Evolutionary conservation across 1,140 invertebrate species (phyloP).

Genomic region (Steinernema feltiae): DNA sequence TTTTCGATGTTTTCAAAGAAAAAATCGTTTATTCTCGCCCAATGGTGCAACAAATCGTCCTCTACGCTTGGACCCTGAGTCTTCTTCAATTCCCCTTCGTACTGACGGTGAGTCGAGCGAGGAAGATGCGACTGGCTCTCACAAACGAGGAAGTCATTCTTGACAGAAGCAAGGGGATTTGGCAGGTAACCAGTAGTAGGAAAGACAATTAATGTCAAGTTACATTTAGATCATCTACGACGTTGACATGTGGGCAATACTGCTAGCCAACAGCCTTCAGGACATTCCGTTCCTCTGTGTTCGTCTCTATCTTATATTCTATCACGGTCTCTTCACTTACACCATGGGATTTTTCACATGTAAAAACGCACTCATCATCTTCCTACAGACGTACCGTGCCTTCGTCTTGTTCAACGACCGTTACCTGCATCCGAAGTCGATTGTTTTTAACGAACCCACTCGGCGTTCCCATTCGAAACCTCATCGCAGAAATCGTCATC

Average conservation of each 20-base stretch:
- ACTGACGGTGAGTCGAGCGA: constrained; percentile 46
- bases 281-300: constrained; percentile 56
- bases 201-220: not conserved
- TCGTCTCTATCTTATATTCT: constrained; percentile 47
- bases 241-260: constrained; percentile 55
- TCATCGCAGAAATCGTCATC: not conserved
- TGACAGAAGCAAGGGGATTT: constrained; percentile 31
- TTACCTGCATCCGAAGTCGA: constrained; percentile 44
- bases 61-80: constrained; percentile 53
- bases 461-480: not conserved
- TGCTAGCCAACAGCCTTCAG: constrained; percentile 51
- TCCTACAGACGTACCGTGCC: constrained; percentile 53
- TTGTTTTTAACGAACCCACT: constrained; percentile 61
- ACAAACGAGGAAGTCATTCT: constrained; percentile 45
- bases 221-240: constrained; percentile 50
- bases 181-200: constrained; percentile 32
- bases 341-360: constrained; percentile 56
- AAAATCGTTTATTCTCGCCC: constrained; percentile 41
- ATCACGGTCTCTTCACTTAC: constrained; percentile 49
- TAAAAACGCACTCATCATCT: constrained; percentile 56
- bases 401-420: constrained; percentile 56
- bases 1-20: constrained; percentile 79
- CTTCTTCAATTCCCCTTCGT: constrained; percentile 56
- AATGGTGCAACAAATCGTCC: constrained; percentile 46
- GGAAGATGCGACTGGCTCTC: constrained; percentile 56